A percentile compares a stretch with the other conserved stretches of the same genome.
These are phyloP conservation scores for Sinocyclocheilus maitianheensis DNA, from an alignment of 2,113 vertebrate species.

Conservation along the genomic window DNA sequence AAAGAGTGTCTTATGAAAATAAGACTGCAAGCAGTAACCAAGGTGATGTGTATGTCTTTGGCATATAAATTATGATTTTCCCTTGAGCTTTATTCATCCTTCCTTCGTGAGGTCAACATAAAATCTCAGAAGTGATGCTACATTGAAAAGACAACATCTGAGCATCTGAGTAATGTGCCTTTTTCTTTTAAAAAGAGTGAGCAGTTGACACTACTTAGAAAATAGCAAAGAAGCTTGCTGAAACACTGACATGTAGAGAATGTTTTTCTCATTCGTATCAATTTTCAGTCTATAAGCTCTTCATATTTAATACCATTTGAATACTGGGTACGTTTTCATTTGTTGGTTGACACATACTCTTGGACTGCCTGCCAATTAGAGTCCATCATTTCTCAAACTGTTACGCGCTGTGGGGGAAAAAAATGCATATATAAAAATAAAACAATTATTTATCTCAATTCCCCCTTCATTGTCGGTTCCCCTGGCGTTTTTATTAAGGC, in stretches of 20 bases:
- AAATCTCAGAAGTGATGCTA: not conserved
- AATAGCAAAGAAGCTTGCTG: not conserved
- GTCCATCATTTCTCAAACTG: not conserved
- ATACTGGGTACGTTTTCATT: not conserved
- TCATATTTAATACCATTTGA: too few relatives aligned
- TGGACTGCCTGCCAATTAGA: not conserved
- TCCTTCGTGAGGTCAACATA: not conserved
- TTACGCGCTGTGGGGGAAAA: not conserved
- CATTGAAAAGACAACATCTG: not conserved
- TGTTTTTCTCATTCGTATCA: not conserved
- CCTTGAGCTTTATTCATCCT: conserved; percentile 23
- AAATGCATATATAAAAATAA: conserved; percentile 1
- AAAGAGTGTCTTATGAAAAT: conserved; percentile 23
- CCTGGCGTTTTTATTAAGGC: not conserved
- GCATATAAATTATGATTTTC: conserved; percentile 19
- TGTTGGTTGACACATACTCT: not conserved
- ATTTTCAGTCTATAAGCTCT: not conserved
- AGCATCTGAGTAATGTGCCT: not conserved
- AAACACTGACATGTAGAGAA: not conserved
- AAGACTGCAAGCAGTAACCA: conserved; percentile 33
- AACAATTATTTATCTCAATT: conserved; percentile 1
- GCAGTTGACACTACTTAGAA: not conserved
- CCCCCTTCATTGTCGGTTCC: not conserved
- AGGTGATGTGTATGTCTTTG: conserved; percentile 34
- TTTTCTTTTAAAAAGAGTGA: not conserved